Base-by-base conservation (phyloP, 2,113 vertebrate species). In the Zootoca vivipara region DNA sequence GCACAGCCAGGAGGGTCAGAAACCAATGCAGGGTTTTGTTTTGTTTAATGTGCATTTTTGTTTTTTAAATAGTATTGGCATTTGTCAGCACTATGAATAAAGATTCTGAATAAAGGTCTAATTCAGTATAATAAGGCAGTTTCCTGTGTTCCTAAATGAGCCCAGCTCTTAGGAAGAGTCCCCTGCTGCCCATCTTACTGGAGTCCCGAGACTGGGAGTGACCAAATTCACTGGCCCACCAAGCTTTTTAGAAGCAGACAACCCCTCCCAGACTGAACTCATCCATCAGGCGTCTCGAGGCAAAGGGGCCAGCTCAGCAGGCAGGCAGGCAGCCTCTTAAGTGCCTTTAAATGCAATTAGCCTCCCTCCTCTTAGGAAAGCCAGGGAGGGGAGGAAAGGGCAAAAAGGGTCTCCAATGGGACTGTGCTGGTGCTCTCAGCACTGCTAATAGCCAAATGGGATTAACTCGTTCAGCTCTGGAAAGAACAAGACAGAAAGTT, bases 271-370 rank as follows among this genome's bases (percentile, higher is more conserved):
- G 42, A 42, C 35, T 46, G 2, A 42, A 38, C 52, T 33, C 86
- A 87, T 87, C 86, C 78, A 87, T 87, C 86, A 87, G 82, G 38
- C 38, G 12, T 64, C 78, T 82, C 78, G 78, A 42, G 33, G 73
- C 78, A 62, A 20, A 4, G 58, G 78, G 35, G 18, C 42, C 28
- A 46, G 56, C 78, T 74, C 64, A 70, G 75, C 77, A 74, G 15
- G 42, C 70, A 74, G 15, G 42, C 70, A 24, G 35, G 1, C 10
- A 18, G 78, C 13, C 86, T 73, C 78, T 52, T 73, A 87, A 87
- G 78, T 82, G 86, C 78, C 78, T 74, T 74, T 87, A 42, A 87
- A 87, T n/a, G 78, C 86, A 82, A 87, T 87, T 87, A 87, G 56
- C 7, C 56, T 52, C 13, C 70, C 10, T 52, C 52, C 6, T 62